phyloP scores from a whole-genome alignment of 2,888 invertebrate genomes.

The Acanthacorydalis orientalis region DNA sequence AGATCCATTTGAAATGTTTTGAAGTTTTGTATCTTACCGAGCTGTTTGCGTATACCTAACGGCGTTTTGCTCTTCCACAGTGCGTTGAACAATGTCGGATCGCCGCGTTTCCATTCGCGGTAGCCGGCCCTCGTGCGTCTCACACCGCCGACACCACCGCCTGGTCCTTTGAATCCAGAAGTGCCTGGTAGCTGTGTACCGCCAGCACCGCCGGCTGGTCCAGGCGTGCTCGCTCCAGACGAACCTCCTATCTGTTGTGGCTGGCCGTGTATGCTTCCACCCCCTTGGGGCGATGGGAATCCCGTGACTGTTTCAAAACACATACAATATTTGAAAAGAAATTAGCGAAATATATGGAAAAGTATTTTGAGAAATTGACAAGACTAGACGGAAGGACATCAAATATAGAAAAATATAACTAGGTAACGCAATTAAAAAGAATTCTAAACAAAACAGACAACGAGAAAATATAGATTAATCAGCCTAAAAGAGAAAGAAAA shows the following conservation, averaged over 20 bases:
- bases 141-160: slow-evolving; percentile 39
- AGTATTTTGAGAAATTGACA: too few relatives aligned
- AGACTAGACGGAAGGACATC: too few relatives aligned
- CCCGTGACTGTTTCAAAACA: slow-evolving; percentile 21
- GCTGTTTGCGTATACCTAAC: slow-evolving; percentile 47
- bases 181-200: slow-evolving; percentile 32
- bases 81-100: slow-evolving; percentile 54
- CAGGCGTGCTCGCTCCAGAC: slow-evolving; percentile 19
- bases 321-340: too few relatives aligned
- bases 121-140: slow-evolving; percentile 38
- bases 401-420: too few relatives aligned
- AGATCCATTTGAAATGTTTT: too few relatives aligned
- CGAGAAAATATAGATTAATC: too few relatives aligned
- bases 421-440: too few relatives aligned
- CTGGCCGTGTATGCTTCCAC: slow-evolving; percentile 38
- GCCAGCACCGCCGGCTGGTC: slow-evolving; percentile 32
- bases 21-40: slow-evolving; percentile 27
- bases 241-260: slow-evolving; percentile 28
- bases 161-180: slow-evolving; percentile 28
- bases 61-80: slow-evolving; percentile 60
- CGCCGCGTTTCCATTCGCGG: slow-evolving; percentile 54
- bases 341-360: too few relatives aligned
- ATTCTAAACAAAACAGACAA: too few relatives aligned
- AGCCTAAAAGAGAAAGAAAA: too few relatives aligned
- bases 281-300: slow-evolving; percentile 33